phyloP scores from a whole-genome alignment of 2,888 invertebrate species.

The Campoplex capitator region DNA sequence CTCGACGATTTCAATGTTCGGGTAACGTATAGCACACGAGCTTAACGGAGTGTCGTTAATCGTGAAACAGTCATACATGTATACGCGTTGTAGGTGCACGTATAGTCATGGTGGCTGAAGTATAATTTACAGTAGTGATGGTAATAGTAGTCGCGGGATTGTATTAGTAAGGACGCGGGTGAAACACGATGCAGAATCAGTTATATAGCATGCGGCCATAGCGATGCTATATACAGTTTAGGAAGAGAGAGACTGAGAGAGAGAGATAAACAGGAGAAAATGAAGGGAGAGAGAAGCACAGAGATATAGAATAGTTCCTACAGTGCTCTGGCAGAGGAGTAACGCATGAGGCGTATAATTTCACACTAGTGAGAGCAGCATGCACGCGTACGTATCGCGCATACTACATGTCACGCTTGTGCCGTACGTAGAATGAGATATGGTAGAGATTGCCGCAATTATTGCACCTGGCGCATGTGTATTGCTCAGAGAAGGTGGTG shows the following conservation, averaged over 20 bases:
- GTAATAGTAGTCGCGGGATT: constrained; percentile 8
- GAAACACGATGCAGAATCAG: constrained; percentile 52
- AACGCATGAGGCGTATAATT: constrained; percentile 76
- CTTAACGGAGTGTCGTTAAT: constrained; percentile 68
- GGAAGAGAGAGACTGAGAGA: not conserved
- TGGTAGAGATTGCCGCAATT: constrained; percentile 73
- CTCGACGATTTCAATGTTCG: constrained; percentile 44
- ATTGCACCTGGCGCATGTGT: constrained; percentile 70
- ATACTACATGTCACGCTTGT: constrained; percentile 73
- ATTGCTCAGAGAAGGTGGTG: constrained; percentile 11
- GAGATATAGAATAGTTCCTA: constrained; percentile 19
- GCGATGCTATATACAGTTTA: constrained; percentile 23
- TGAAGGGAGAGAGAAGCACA: not conserved
- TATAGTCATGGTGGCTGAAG: constrained; percentile 37
- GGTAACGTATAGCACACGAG: constrained; percentile 29
- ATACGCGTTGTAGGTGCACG: not conserved
- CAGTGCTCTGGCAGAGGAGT: constrained; percentile 55
- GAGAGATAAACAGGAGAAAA: not conserved
- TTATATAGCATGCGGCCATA: constrained; percentile 23
- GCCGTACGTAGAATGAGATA: constrained; percentile 74
- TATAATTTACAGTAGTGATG: constrained; percentile 27
- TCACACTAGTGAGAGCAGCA: constrained; percentile 76
- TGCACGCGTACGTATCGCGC: constrained; percentile 74
- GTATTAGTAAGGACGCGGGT: constrained; percentile 42
- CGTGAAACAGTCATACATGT: constrained; percentile 55